Base-by-base conservation (phyloP, 2,888 invertebrate species). In the Acleris emargana region DNA sequence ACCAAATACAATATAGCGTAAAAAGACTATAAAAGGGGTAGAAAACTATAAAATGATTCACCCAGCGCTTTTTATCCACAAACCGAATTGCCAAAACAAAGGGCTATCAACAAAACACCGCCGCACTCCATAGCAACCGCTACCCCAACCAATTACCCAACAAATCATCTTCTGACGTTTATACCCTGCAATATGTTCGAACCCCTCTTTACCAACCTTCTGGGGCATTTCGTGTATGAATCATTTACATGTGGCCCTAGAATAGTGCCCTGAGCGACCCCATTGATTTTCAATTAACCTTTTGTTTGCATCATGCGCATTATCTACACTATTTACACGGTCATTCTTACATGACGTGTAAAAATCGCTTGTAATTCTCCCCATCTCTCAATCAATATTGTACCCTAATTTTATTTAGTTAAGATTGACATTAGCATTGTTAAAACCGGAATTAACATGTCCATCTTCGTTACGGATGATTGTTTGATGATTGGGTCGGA, bases 201-300 rank as follows among this genome's bases (percentile, higher is more conserved):
- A 84, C 83, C 82, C 79, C 74, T 77, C 77, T 77, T 72, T 72
- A 77, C 72, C 81, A 78, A 78, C 76, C 73, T 82, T 82, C 77
- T 71, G 78, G 77, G 77, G 76, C 78, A 84, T 82, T 83, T 81
- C 83, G 79, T 71, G 74, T 73, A 87, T 89, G 86, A 89, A 84
- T 89, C 87, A 89, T 89, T 89, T 88, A 89, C 84, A 88, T 88
- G 81, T 77, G 88, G 87, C 63, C 80, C 80, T 62, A 81, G 74
- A 72, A 73, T 73, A 73, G 72, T 75, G 74, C 89, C 84, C 76
- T 80, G 82, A 71, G 77, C 77, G 73, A 79, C 80, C 80, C 81
- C 89, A 91, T 88, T 89, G 91, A 91, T 92, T 91, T 91, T 91
- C 91, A 91, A 92, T 92, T 91, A 90, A 88, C 89, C 86, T 86